Conservation (phyloP, 2,888 invertebrate species). For the Drosophila mettleri region DNA sequence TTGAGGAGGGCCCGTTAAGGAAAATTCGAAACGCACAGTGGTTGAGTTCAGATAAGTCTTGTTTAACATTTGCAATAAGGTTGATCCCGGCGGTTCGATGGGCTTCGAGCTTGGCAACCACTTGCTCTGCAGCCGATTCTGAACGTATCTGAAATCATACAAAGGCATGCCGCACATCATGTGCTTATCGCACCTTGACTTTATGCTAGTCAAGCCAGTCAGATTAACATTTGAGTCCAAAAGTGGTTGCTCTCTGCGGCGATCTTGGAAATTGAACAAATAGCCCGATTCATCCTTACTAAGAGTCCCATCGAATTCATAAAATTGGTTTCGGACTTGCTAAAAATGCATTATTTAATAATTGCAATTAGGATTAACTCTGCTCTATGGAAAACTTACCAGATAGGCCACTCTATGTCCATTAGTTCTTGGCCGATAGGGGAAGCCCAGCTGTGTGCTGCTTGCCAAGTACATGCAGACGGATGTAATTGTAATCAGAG, state of each 20-base stretch:
- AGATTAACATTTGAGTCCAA: constrained; percentile 53
- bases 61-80: constrained; percentile 60
- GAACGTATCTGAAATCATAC: constrained; percentile 60
- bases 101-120: constrained; percentile 70
- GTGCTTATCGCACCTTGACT: constrained; percentile 62
- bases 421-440: constrained; percentile 86
- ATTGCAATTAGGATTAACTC: neutral
- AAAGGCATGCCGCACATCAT: constrained; percentile 79
- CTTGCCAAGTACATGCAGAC: constrained; percentile 43
- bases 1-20: constrained; percentile 71
- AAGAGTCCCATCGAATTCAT: constrained; percentile 80
- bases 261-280: constrained; percentile 85
- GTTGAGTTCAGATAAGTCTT: constrained; percentile 50
- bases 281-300: constrained; percentile 85
- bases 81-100: constrained; percentile 48
- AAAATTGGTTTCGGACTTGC: constrained; percentile 85
- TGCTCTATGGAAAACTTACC: constrained; percentile 72
- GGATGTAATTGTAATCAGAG: constrained; percentile 30
- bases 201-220: constrained; percentile 53
- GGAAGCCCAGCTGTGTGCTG: constrained; percentile 87
- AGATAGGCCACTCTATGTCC: constrained; percentile 85
- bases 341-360: constrained; percentile 60
- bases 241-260: constrained; percentile 55
- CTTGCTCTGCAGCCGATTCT: constrained; percentile 41
- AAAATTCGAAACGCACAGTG: constrained; percentile 64